Evolutionary conservation across 2,797 vertebrate genomes (phyloP).

Genomic region (Leucoraja ocellata): DNA sequence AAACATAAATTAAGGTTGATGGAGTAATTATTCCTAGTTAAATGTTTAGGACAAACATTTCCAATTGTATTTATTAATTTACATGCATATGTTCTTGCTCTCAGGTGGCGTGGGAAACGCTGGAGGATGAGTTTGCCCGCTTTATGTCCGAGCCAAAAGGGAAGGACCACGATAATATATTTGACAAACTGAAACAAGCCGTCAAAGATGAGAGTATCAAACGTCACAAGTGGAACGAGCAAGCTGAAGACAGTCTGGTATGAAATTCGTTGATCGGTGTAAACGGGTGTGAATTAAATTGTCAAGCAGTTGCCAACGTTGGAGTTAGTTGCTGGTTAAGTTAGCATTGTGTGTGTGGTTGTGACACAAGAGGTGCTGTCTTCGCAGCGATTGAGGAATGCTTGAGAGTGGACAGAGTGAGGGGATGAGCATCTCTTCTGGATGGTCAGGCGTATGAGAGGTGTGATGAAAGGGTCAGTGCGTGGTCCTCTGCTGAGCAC

Average conservation of each 20-base stretch:
- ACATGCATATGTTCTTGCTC: neutral
- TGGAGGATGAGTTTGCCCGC: conserved; percentile 93
- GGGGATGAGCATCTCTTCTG: too few species aligned
- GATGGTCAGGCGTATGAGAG: too few species aligned
- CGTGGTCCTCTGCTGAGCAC: too few species aligned
- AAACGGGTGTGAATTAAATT: neutral
- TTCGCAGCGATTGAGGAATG: too few species aligned
- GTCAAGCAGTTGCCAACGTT: neutral
- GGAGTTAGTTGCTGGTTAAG: neutral
- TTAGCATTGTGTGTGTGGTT: too few species aligned
- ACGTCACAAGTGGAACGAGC: conserved; percentile 93
- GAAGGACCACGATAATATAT: conserved; percentile 94
- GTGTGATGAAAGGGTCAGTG: too few species aligned
- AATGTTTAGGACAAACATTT: neutral
- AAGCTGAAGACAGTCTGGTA: conserved; percentile 92
- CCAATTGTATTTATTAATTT: neutral
- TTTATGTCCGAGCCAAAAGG: conserved; percentile 95
- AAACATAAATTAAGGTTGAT: neutral
- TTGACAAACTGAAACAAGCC: conserved; percentile 93
- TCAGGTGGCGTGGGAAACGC: conserved; percentile 93
- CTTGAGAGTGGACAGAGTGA: too few species aligned
- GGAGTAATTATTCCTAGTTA: neutral
- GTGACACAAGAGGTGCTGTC: too few species aligned
- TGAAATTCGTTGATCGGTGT: conserved; percentile 31
- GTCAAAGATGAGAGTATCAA: conserved; percentile 96